Evolutionary conservation across 2,888 invertebrate species (phyloP), one percentile per base, ranked within the genome.

Genomic region (Tenthredo notha): DNA sequence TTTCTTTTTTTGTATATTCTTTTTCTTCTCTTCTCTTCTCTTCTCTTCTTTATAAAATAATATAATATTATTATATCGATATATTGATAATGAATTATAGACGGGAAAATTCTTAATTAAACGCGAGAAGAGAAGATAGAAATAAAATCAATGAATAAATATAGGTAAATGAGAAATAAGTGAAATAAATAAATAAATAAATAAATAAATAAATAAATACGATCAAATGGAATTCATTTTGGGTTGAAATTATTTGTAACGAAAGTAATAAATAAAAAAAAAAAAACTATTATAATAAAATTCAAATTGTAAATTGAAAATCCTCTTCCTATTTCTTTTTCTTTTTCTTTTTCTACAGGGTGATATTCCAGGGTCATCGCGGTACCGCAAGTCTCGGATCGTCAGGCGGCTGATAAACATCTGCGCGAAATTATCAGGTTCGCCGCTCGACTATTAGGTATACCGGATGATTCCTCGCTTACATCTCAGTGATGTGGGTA

Each of bases 211-310:
- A 50, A 50, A 50, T 50, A 54, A n/a, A 54, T 54, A 54, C 54
- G 54, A 54, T 54, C 54, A 54, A 18, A 54, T 54, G 54, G 54
- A 54, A 54, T 54, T 54, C 54, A n/a, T 54, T 7, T 54, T 54
- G 54, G 54, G 54, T 54, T 87, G 87, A 86, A 88, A 88, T 88
- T 88, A 87, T 88, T 90, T 90, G 90, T 90, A 90, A 89, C 86
- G 86, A 86, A 89, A 85, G 80, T 85, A 84, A 82, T 86, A 84
- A 86, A 85, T 85, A 89, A 87, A 40, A 18, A 72, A 72, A n/a
- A n/a, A n/a, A 33, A 72, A 72, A 72, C 4, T 43, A 72, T 72
- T 43, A 40, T 9, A 72, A 72, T 37, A 65, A 67, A 67, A 29
- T 29, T 15, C 5, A 25, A 18, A 67, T 0, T 21, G 18, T 29